These are phyloP conservation scores for Coluber constrictor DNA, from an alignment of 2,797 vertebrate genomes.

Conservation along the genomic window DNA sequence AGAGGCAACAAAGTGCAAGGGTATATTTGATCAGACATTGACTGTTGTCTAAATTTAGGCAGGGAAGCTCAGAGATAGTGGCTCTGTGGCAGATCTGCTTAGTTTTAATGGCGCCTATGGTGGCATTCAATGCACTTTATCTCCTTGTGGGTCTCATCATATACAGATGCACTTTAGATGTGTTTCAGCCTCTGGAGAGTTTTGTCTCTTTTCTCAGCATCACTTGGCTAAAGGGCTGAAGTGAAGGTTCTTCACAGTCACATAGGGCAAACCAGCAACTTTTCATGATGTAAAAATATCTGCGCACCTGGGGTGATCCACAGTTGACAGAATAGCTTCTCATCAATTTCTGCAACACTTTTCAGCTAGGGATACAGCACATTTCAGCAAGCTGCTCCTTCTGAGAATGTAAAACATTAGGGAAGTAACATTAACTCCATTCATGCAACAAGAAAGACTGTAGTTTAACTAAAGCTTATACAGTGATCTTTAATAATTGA, in stretches of 20 bases:
- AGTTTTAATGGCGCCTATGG: not conserved
- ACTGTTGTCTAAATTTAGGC: constrained; percentile 3
- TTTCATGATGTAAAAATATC: not conserved
- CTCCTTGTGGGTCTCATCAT: not conserved
- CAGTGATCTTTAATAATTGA: not conserved
- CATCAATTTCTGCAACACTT: not conserved
- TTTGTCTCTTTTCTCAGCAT: not conserved
- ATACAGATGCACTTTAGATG: not conserved
- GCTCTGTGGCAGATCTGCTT: not conserved
- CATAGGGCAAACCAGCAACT: not conserved
- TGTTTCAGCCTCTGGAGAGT: not conserved
- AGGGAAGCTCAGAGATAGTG: not conserved
- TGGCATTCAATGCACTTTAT: not conserved
- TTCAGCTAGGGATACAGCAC: not conserved
- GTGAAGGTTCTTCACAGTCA: not conserved
- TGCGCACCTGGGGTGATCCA: not conserved
- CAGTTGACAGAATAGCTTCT: not conserved
- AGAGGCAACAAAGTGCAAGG: not conserved
- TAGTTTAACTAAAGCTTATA: not conserved
- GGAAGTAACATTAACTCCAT: not conserved
- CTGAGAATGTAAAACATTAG: not conserved
- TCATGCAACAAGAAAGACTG: not conserved
- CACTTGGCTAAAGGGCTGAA: not conserved
- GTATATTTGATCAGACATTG: not conserved
- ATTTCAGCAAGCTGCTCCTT: not conserved